Conservation (phyloP, 2,888 invertebrate species). For the Archips crataeganus region DNA sequence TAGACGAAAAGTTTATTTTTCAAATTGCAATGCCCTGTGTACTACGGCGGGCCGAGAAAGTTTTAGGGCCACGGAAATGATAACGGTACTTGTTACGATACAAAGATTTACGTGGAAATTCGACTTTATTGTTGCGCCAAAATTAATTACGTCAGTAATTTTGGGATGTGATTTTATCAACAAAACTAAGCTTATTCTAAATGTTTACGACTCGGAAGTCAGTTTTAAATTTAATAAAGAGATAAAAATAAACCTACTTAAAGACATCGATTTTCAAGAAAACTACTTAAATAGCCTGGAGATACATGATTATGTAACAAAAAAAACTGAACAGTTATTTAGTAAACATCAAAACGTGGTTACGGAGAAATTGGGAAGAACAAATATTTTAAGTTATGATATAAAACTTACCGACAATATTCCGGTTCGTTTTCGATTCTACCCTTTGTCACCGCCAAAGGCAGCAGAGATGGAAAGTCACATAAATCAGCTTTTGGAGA, state of each 20-base stretch:
- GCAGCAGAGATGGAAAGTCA: constrained; percentile 16
- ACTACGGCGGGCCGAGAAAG: constrained; percentile 7
- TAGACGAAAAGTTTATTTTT: not conserved
- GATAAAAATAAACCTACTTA: not conserved
- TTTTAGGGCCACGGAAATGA: not conserved
- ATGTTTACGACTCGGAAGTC: not conserved
- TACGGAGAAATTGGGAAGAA: constrained; percentile 17
- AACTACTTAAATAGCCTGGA: not conserved
- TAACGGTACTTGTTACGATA: not conserved
- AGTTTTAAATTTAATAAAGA: constrained; percentile 1
- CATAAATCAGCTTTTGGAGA: constrained; percentile 2
- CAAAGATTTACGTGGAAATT: not conserved
- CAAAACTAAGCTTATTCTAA: not conserved
- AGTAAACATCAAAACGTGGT: constrained; percentile 11
- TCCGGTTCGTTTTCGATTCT: constrained; percentile 23
- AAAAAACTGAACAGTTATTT: not conserved
- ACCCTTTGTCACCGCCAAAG: constrained; percentile 17
- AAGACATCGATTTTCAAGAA: too few relatives aligned
- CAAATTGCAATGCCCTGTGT: not conserved
- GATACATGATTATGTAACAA: not conserved
- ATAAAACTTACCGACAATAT: constrained; percentile 13
- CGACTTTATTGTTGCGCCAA: not conserved
- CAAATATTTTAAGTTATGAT: constrained; percentile 17
- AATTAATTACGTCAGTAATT: not conserved
- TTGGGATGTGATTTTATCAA: constrained; percentile 10